Conservation (phyloP, 2,797 vertebrate species). For the Chelon labrosus region DNA sequence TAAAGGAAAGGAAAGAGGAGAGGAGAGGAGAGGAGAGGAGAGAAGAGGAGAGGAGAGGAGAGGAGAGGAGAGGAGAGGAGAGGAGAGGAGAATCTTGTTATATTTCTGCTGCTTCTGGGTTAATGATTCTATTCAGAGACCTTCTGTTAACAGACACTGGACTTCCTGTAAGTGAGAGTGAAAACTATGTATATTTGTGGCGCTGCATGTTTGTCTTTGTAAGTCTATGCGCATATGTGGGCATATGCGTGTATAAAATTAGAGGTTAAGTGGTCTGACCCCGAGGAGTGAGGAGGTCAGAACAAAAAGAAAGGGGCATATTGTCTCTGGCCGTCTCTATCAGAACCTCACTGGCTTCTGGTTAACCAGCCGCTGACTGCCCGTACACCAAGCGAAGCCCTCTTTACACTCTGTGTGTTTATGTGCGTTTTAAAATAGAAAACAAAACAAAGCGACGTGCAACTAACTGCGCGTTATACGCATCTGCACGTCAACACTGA, state of each 20-base stretch:
- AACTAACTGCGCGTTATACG: neutral
- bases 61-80: neutral
- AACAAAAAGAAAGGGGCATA: conserved; percentile 56
- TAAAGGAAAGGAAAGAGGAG: neutral
- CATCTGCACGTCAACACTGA: conserved; percentile 9
- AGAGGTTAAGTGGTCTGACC: conserved; percentile 69
- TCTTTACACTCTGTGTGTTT: conserved; percentile 30
- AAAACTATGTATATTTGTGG: conserved; percentile 23
- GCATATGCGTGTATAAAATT: conserved; percentile 40
- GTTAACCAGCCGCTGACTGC: conserved; percentile 61
- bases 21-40: neutral
- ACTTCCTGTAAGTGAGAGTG: conserved; percentile 10
- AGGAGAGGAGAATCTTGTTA: neutral
- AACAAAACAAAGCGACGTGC: conserved; percentile 3
- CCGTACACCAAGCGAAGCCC: conserved; percentile 38
- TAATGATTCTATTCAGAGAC: conserved; percentile 14
- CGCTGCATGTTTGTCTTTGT: conserved; percentile 29
- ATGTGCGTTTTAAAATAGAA: conserved; percentile 41
- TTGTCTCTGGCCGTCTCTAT: conserved; percentile 57
- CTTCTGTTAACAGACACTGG: conserved; percentile 7
- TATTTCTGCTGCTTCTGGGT: conserved; percentile 1
- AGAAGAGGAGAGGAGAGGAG: neutral
- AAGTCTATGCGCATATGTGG: conserved; percentile 14
- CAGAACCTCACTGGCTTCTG: conserved; percentile 53
- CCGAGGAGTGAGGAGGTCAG: conserved; percentile 53